A percentile compares a stretch with the other conserved stretches of the same genome.
Conservation (phyloP, 2,113 vertebrate genomes). For the Tautogolabrus adspersus region DNA sequence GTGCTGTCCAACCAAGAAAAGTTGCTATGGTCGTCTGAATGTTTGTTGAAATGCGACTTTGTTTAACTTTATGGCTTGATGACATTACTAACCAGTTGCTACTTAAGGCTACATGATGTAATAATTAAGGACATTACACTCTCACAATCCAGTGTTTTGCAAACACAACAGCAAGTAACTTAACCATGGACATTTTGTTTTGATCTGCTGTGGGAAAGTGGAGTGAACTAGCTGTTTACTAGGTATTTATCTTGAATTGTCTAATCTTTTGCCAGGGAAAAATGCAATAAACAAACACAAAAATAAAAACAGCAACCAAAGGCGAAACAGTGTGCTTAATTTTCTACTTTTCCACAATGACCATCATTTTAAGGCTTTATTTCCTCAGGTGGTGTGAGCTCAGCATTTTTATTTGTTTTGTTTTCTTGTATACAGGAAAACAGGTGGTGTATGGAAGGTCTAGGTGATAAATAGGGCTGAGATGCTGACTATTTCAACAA, state of each 20-base stretch:
- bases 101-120: slow-evolving; percentile 29
- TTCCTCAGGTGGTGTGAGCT: slow-evolving; percentile 6
- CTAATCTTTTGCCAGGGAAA: slow-evolving; percentile 13
- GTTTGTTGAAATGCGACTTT: slow-evolving; percentile 6
- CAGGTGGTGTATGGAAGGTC: slow-evolving; percentile 38
- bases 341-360: slow-evolving; percentile 9
- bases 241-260: slow-evolving; percentile 11
- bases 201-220: neutral
- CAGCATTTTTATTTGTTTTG: slow-evolving; percentile 7
- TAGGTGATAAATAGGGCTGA: slow-evolving; percentile 28
- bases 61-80: slow-evolving; percentile 33
- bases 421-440: slow-evolving; percentile 55
- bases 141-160: slow-evolving; percentile 43
- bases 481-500: slow-evolving; percentile 49
- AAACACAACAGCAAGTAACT: slow-evolving; percentile 37
- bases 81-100: slow-evolving; percentile 2
- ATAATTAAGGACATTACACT: slow-evolving; percentile 20
- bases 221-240: slow-evolving; percentile 12
- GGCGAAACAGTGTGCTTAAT: neutral
- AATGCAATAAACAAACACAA: neutral
- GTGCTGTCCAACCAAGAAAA: slow-evolving; percentile 8
- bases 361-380: slow-evolving; percentile 6
- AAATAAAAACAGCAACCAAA: neutral
- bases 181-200: slow-evolving; percentile 35
- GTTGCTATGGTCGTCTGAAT: neutral